Percentiles rank a stretch among this genome's conserved stretches.
Conservation (phyloP, 1,140 invertebrate genomes). For the Colletes latitarsis region DNA sequence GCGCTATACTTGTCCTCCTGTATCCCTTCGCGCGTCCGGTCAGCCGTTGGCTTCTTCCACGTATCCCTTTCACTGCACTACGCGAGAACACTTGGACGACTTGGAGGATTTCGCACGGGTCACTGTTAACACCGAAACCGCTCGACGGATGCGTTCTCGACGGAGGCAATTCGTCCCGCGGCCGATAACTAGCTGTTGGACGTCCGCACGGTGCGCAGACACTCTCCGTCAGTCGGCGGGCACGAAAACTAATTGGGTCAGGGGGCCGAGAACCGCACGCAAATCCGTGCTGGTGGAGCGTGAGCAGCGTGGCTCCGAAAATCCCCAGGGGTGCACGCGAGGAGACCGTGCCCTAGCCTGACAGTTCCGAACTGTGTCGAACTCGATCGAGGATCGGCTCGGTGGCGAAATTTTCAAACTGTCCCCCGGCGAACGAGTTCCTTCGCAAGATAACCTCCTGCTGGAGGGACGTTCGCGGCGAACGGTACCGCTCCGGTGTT, state of each 20-base stretch:
- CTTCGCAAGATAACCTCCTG: too few relatives aligned
- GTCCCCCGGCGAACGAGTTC: too few relatives aligned
- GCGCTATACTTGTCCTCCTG: too few relatives aligned
- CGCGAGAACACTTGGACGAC: conserved; percentile 17
- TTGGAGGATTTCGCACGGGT: not conserved
- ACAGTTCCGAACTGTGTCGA: conserved; percentile 3
- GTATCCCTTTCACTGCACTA: conserved; percentile 3
- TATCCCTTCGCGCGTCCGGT: too few relatives aligned
- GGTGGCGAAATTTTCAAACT: not conserved
- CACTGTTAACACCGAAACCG: not conserved
- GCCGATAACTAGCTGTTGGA: conserved; percentile 1
- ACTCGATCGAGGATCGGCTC: not conserved
- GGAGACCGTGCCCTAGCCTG: not conserved
- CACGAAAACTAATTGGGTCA: conserved; percentile 73
- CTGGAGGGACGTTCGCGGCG: too few relatives aligned
- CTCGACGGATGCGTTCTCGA: not conserved
- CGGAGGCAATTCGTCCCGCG: conserved; percentile 6
- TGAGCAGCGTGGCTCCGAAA: conserved; percentile 42
- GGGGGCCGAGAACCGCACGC: conserved; percentile 60
- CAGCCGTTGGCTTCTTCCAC: too few relatives aligned
- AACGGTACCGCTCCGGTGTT: not conserved
- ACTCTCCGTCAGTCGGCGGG: conserved; percentile 14
- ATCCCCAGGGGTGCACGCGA: conserved; percentile 46
- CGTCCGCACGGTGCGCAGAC: conserved; percentile 6
- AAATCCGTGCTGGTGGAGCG: conserved; percentile 52